These are phyloP conservation scores for Drosophila eugracilis DNA, from an alignment of 1,140 invertebrate genomes.

Conservation along the genomic window DNA sequence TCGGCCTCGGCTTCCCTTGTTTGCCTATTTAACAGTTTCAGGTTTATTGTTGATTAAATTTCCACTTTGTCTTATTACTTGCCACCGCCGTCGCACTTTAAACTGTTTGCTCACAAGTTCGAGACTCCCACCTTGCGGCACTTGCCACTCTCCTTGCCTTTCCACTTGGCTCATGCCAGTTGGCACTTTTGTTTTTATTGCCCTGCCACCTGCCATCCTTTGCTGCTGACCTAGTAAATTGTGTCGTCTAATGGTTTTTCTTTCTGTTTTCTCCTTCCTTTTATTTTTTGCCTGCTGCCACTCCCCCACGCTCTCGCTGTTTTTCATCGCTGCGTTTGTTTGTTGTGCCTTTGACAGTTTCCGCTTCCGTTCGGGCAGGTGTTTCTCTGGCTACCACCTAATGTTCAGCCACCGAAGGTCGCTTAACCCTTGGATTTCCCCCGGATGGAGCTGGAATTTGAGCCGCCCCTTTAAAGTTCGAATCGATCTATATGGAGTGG, in stretches of 20 bases:
- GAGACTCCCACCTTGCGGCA: constrained; percentile 19
- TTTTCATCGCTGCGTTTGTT: constrained; percentile 36
- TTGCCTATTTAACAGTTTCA: constrained; percentile 58
- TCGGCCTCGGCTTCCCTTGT: constrained; percentile 14
- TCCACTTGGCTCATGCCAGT: constrained; percentile 41
- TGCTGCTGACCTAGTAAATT: constrained; percentile 71
- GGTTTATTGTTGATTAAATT: constrained; percentile 76
- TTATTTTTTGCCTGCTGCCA: constrained; percentile 3
- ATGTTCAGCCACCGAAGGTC: constrained; percentile 22
- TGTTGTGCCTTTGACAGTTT: constrained; percentile 77
- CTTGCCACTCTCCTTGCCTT: constrained; percentile 15
- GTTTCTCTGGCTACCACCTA: constrained; percentile 21
- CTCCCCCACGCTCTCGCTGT: not conserved
- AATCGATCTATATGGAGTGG: constrained; percentile 23
- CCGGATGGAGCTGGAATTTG: constrained; percentile 10
- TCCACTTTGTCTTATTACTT: constrained; percentile 57
- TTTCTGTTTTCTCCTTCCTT: constrained; percentile 38
- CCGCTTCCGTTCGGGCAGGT: constrained; percentile 67
- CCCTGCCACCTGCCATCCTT: constrained; percentile 58
- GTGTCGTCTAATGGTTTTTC: constrained; percentile 71
- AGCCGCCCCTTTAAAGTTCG: constrained; percentile 1
- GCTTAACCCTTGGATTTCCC: constrained; percentile 14
- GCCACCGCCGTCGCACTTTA: constrained; percentile 53
- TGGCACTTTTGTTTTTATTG: constrained; percentile 62
- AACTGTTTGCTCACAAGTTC: constrained; percentile 65